Percentiles rank a stretch among this genome's conserved stretches.
These are phyloP conservation scores for Tympanuchus pallidicinctus DNA, from an alignment of 2,113 vertebrate genomes.

Conservation along the genomic window DNA sequence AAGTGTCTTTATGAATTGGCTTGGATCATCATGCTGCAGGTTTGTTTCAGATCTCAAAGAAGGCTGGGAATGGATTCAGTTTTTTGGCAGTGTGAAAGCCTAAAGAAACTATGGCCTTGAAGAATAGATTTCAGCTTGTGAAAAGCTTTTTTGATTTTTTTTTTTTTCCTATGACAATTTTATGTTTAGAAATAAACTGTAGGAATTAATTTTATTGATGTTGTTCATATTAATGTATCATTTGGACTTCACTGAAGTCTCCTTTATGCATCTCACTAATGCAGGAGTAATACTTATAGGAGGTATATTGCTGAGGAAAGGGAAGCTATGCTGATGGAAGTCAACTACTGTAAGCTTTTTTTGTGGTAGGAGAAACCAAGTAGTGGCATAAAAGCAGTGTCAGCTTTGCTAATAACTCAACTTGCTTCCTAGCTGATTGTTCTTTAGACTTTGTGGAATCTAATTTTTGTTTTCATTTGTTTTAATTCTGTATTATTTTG, in stretches of 20 bases:
- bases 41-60: background rate
- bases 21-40: background rate
- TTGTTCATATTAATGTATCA: background rate
- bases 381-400: background rate
- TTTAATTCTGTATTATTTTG: background rate
- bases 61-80: background rate
- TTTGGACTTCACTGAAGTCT: background rate
- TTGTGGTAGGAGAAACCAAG: background rate
- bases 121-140: background rate
- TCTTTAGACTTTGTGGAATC: background rate
- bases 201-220: background rate
- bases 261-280: background rate
- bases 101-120: background rate
- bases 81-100: fast-evolving
- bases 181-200: background rate
- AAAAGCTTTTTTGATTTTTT: background rate
- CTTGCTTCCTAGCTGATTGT: background rate
- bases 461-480: background rate
- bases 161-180: background rate
- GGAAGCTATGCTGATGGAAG: background rate
- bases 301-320: background rate
- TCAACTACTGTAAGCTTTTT: background rate
- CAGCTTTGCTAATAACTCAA: background rate
- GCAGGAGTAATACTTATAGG: background rate
- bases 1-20: background rate